Percentiles rank a stretch among this genome's conserved stretches.
These are phyloP conservation scores for Acanthornis magna DNA, from an alignment of 2,797 vertebrate genomes.

Conservation along the genomic window DNA sequence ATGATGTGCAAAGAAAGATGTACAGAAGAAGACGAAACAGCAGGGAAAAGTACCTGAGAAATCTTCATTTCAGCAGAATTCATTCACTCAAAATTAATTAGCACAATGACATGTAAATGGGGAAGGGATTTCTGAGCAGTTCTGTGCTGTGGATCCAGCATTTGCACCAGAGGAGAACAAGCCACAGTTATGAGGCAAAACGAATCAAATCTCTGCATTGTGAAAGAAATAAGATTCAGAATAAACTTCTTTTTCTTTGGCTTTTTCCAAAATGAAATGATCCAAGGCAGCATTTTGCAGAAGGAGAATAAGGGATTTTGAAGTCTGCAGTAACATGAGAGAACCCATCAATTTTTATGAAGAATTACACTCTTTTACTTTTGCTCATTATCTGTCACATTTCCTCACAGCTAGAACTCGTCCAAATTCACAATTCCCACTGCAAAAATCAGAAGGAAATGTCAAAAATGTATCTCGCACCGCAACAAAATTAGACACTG, in stretches of 20 bases:
- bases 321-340: background rate
- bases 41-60: background rate
- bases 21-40: background rate
- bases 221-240: background rate
- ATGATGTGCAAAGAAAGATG: background rate
- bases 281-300: background rate
- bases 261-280: background rate
- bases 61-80: background rate
- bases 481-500: background rate
- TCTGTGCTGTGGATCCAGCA: background rate
- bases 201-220: background rate
- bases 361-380: background rate
- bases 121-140: background rate
- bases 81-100: background rate
- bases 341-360: rapidly evolving
- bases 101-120: rapidly evolving
- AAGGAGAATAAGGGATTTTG: background rate
- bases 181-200: background rate
- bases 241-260: background rate
- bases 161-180: background rate
- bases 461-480: background rate
- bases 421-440: background rate
- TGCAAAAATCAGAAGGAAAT: background rate
- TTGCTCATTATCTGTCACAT: background rate
- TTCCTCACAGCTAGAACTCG: background rate